These are phyloP conservation scores for Vesta saturnalis DNA, from an alignment of 2,888 invertebrate genomes.

Conservation along the genomic window DNA sequence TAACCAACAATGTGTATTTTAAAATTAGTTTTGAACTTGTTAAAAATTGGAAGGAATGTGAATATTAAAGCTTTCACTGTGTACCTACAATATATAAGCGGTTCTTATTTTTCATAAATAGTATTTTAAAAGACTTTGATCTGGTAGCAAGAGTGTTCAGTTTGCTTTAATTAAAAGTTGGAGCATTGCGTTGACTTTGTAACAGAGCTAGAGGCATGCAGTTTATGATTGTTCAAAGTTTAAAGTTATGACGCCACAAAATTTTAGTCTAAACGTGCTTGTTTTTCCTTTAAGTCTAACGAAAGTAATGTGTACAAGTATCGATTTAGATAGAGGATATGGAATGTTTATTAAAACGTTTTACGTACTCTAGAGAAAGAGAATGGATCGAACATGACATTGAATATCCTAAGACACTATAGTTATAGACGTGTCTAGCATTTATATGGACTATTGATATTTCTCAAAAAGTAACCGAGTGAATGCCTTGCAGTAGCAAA, in stretches of 20 bases:
- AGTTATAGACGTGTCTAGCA: constrained; percentile 21
- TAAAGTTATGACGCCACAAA: constrained; percentile 37
- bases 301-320: constrained; percentile 47
- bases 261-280: constrained; percentile 53
- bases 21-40: no score
- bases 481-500: constrained; percentile 35
- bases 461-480: constrained; percentile 29
- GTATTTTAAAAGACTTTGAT: constrained; percentile 59
- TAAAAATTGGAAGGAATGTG: no score
- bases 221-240: constrained; percentile 55
- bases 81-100: no score
- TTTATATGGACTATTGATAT: constrained; percentile 17
- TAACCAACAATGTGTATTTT: no score
- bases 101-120: constrained; percentile 60
- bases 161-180: constrained; percentile 63
- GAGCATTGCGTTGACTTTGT: constrained; percentile 59
- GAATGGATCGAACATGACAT: constrained; percentile 13
- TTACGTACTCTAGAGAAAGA: constrained; percentile 12
- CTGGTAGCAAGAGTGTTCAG: constrained; percentile 56
- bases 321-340: constrained; percentile 34
- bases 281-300: not conserved
- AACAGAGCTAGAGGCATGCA: constrained; percentile 55
- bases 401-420: constrained; percentile 22
- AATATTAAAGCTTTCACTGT: no score
- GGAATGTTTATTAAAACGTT: constrained; percentile 8